Evolutionary conservation across 2,888 invertebrate species (phyloP).

Genomic region (Sarcophaga variegata): DNA sequence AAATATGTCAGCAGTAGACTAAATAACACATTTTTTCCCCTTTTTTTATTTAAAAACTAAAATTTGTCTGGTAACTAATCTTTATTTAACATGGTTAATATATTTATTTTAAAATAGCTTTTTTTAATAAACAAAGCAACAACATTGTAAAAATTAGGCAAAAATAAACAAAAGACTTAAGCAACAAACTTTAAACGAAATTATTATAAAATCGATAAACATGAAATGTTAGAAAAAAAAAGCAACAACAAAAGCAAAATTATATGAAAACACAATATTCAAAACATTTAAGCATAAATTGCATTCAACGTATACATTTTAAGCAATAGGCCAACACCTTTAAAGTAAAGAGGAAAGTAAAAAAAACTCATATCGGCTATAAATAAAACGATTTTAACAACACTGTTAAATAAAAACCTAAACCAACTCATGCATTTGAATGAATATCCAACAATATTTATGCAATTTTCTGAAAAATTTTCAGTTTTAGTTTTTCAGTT

Average conservation of each 20-base stretch:
- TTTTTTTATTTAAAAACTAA: no score
- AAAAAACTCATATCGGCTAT: neutral
- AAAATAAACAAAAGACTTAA: constrained; percentile 48
- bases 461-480: constrained; percentile 44
- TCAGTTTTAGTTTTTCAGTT: neutral
- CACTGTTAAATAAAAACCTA: constrained; percentile 33
- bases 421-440: constrained; percentile 44
- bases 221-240: neutral
- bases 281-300: constrained; percentile 48
- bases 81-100: no score
- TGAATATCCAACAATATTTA: constrained; percentile 23
- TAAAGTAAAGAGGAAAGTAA: constrained; percentile 10
- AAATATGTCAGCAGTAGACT: no score
- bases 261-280: constrained; percentile 28
- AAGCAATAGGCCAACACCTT: constrained; percentile 63
- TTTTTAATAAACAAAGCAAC: neutral
- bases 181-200: constrained; percentile 42
- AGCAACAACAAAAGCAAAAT: constrained; percentile 24
- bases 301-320: constrained; percentile 9
- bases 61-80: no score
- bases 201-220: constrained; percentile 18
- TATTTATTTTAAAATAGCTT: no score
- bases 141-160: constrained; percentile 10
- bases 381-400: constrained; percentile 56
- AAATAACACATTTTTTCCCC: no score